A percentile compares a stretch with the other conserved stretches of the same genome.
These are phyloP conservation scores for Anoplius nigerrimus DNA, from an alignment of 2,888 invertebrate genomes.

Conservation along the genomic window DNA sequence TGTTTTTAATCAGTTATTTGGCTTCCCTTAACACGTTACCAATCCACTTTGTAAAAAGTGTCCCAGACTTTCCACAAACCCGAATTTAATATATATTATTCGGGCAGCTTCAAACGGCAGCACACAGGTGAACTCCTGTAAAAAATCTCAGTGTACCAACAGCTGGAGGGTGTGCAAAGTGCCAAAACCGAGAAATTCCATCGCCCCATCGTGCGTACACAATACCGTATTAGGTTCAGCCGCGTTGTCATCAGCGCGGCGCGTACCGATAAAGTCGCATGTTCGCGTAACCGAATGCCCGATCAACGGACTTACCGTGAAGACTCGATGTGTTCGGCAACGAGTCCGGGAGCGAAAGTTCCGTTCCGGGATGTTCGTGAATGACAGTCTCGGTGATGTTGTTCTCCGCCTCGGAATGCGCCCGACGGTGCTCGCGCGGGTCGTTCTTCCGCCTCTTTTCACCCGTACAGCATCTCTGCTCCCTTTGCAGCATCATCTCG, in stretches of 20 bases:
- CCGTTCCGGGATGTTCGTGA: slow-evolving; percentile 62
- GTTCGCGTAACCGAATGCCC: background rate
- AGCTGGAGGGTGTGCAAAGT: too few species aligned
- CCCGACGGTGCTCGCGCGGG: slow-evolving; percentile 52
- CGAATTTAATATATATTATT: too few species aligned
- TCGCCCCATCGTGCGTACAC: too few species aligned
- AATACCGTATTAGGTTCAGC: too few species aligned
- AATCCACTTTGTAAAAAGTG: too few species aligned
- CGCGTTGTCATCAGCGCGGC: background rate
- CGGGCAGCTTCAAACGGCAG: too few species aligned
- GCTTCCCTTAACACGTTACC: too few species aligned
- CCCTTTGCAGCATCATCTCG: slow-evolving; percentile 57
- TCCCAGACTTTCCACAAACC: too few species aligned
- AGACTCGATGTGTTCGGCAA: slow-evolving; percentile 45
- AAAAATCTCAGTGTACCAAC: too few species aligned
- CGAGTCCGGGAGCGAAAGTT: slow-evolving; percentile 43
- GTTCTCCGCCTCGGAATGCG: slow-evolving; percentile 64
- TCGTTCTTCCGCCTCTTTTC: slow-evolving; percentile 53
- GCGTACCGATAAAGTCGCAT: slow-evolving; percentile 5
- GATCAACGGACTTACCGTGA: slow-evolving; percentile 37
- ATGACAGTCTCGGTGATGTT: slow-evolving; percentile 69
- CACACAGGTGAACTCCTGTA: too few species aligned
- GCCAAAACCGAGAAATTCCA: too few species aligned
- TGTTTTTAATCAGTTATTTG: too few species aligned
- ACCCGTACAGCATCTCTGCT: slow-evolving; percentile 45